A percentile compares a stretch with the other conserved stretches of the same genome.
These are phyloP conservation scores for Rhodinocichla rosea DNA, from an alignment of 2,113 vertebrate genomes.

Conservation along the genomic window DNA sequence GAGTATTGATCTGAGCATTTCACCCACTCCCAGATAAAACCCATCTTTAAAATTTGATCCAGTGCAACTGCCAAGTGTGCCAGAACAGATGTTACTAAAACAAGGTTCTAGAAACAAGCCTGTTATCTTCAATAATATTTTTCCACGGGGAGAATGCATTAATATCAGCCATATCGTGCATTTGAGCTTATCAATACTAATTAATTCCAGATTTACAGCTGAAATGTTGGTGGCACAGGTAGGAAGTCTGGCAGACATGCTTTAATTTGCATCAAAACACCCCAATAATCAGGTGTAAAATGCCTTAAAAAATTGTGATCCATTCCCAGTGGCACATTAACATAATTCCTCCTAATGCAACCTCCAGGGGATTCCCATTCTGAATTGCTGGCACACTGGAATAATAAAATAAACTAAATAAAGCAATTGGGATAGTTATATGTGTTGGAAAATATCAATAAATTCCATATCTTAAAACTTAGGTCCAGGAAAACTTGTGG, in stretches of 20 bases:
- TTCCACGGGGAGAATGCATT: not conserved
- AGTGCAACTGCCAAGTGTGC: not conserved
- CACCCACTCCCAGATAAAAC: not conserved
- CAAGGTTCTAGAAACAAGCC: not conserved
- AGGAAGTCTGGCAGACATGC: not conserved
- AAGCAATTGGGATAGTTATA: not conserved
- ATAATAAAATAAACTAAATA: not conserved
- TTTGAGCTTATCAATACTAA: not conserved
- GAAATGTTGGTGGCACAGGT: not conserved
- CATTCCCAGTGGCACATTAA: not conserved
- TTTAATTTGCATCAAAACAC: not conserved
- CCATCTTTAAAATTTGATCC: not conserved
- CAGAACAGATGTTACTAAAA: not conserved
- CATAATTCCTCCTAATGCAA: not conserved
- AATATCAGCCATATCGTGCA: not conserved
- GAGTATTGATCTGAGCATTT: slow-evolving; percentile 25
- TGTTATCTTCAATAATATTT: slow-evolving; percentile 29
- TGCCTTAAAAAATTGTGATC: not conserved
- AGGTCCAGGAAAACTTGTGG: not conserved
- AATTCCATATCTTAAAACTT: not conserved
- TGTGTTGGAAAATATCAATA: not conserved
- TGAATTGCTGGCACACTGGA: not conserved
- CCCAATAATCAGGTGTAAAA: not conserved
- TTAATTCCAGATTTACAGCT: slow-evolving; percentile 10
- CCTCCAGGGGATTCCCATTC: rapidly evolving